Base-by-base conservation (phyloP, 1,140 invertebrate species). In the Cotesia typhae region DNA sequence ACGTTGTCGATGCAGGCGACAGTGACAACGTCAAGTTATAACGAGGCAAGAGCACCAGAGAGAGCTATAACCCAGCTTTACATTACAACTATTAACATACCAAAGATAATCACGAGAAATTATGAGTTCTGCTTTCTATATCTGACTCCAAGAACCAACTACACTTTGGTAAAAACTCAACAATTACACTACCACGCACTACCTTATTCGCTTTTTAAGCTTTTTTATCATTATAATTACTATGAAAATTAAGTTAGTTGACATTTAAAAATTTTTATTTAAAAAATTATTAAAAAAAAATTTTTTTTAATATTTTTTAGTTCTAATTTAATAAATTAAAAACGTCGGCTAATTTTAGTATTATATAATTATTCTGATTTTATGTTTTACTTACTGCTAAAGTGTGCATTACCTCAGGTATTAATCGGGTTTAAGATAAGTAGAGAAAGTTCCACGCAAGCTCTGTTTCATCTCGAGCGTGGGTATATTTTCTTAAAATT, bases 11-110 rank as follows among this genome's bases (percentile, higher is more conserved):
- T 38, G 53, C 51, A 36, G 66, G 52, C 20, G 14, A 12, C 60
- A 36, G 12, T 38, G n/a, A 38, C 38, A 37, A 28, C 47, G 6
- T 37, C 41, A 20, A 36, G 14, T 9, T 10, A 38, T 36, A 37
- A 52, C 36, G 12, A 37, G n/a, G 38, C n/a, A 59, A 37, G 14
- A 47, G 41, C 35, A 71, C n/a, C 35, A 64, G 63, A 64, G 51
- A 36, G 28, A 41, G 38, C 47, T 59, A 37, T 20, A 66, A 57
- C 52, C 37, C 4, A 72, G 20, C 70, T 41, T 72, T 64, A 72
- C 67, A 72, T 72, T 53, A 41, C 64, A 52, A 72, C 64, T 53
- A 72, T 72, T 72, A 72, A 72, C 70, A 72, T 72, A 66, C 70
- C 63, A 17, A 51, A 47, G 41, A 64, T 66, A 66, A 17, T 14